Conservation (phyloP, 2,888 invertebrate species). For the Drosophila prostipennis region DNA sequence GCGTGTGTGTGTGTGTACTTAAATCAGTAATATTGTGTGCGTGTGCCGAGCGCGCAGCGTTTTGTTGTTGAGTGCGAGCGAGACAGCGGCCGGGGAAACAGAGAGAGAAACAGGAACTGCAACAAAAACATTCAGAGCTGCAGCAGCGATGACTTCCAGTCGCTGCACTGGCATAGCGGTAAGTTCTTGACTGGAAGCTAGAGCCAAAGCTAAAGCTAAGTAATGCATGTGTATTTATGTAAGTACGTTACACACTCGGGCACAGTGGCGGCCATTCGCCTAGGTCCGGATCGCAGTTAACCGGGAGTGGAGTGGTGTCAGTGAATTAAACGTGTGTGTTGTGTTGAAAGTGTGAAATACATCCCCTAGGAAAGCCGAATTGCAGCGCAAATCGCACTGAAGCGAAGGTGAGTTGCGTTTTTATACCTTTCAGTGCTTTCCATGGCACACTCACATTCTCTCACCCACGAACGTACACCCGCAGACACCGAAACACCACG, state of each 20-base stretch:
- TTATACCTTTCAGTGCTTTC: slow-evolving; percentile 32
- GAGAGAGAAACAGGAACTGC: slow-evolving; percentile 22
- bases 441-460: slow-evolving; percentile 9
- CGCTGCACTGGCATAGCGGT: slow-evolving; percentile 61
- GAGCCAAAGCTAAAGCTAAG: not conserved
- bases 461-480: slow-evolving; percentile 8
- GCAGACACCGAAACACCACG: slow-evolving; percentile 13
- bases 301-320: not conserved
- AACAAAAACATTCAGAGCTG: slow-evolving; percentile 5
- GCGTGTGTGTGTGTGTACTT: slow-evolving; percentile 27
- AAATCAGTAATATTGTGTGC: slow-evolving; percentile 27
- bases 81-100: slow-evolving; percentile 31
- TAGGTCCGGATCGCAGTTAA: slow-evolving; percentile 3
- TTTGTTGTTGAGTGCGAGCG: slow-evolving; percentile 35
- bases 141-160: slow-evolving; percentile 43
- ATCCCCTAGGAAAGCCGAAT: not conserved
- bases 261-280: slow-evolving; percentile 11
- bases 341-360: slow-evolving; percentile 8
- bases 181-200: slow-evolving; percentile 33
- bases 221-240: slow-evolving; percentile 22
- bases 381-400: slow-evolving; percentile 2
- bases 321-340: slow-evolving; percentile 8
- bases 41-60: slow-evolving; percentile 28
- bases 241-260: slow-evolving; percentile 20
- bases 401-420: slow-evolving; percentile 62